A percentile compares a stretch with the other conserved stretches of the same genome.
phyloP scores from a whole-genome alignment of 1,140 invertebrate genomes.

The Drosophila ironensis region DNA sequence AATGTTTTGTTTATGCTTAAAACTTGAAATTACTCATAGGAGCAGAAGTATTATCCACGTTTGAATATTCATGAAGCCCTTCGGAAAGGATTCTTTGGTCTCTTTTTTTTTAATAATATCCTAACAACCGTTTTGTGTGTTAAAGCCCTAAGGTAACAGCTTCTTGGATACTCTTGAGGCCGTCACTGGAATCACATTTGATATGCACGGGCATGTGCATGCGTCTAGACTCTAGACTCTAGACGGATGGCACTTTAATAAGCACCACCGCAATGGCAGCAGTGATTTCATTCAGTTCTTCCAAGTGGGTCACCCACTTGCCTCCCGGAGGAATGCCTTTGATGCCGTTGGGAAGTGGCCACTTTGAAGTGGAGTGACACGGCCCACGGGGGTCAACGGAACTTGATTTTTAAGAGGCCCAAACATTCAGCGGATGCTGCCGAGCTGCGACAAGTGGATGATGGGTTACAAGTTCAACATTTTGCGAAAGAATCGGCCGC shows the following conservation, averaged over 20 bases:
- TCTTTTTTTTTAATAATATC: not conserved
- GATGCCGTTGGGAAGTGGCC: slow-evolving; percentile 19
- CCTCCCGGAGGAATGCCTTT: slow-evolving; percentile 18
- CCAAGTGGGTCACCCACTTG: slow-evolving; percentile 36
- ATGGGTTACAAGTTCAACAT: slow-evolving; percentile 28
- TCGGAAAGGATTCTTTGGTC: too few species aligned
- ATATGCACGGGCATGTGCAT: slow-evolving; percentile 14
- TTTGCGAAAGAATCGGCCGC: slow-evolving; percentile 18
- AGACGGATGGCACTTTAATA: slow-evolving; percentile 42
- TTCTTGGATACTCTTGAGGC: slow-evolving; percentile 1
- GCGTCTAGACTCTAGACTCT: slow-evolving; percentile 16
- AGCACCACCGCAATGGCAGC: slow-evolving; percentile 16
- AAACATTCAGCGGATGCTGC: slow-evolving; percentile 1
- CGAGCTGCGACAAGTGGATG: slow-evolving; percentile 15
- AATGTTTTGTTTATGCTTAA: too few species aligned
- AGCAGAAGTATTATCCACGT: too few species aligned
- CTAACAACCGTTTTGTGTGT: not conserved
- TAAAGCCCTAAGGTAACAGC: not conserved
- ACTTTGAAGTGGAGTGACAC: not conserved
- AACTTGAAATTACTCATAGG: too few species aligned
- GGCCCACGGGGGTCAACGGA: slow-evolving; percentile 9
- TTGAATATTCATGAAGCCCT: too few species aligned
- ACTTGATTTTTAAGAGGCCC: not conserved
- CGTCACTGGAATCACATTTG: slow-evolving; percentile 23
- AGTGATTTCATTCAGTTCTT: slow-evolving; percentile 12